Conservation (phyloP, 2,797 vertebrate genomes). For the Sylvilagus floridanus region DNA sequence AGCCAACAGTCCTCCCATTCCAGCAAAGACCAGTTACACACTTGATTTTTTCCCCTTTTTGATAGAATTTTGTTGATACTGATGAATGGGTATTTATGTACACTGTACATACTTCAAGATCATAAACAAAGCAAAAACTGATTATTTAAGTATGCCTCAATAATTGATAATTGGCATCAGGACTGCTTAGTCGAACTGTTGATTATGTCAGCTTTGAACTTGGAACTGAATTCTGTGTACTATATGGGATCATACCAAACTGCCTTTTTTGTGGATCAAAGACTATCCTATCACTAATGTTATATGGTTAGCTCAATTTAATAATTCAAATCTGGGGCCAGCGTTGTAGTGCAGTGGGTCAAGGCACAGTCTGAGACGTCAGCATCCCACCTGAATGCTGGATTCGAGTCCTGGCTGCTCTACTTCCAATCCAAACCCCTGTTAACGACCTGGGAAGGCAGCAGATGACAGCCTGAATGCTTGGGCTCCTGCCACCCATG, state of each 20-base stretch:
- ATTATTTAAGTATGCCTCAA: background rate
- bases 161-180: background rate
- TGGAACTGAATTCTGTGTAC: background rate
- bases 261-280: background rate
- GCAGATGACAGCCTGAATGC: too few species aligned
- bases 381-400: too few species aligned
- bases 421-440: too few species aligned
- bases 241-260: background rate
- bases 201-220: slow-evolving; percentile 8
- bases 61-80: background rate
- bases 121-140: background rate
- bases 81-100: background rate
- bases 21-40: background rate
- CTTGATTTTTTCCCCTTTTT: background rate
- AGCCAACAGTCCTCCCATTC: background rate
- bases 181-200: background rate
- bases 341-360: too few species aligned
- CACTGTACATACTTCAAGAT: background rate
- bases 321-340: background rate
- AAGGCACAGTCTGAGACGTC: too few species aligned
- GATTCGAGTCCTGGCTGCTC: too few species aligned
- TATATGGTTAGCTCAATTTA: background rate
- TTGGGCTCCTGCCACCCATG: too few species aligned
- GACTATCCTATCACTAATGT: background rate
- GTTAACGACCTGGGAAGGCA: too few species aligned